Percentiles rank a stretch among this genome's conserved stretches.
Evolutionary conservation across 2,888 invertebrate genomes (phyloP).

Genomic region (Serrognathus titanus): DNA sequence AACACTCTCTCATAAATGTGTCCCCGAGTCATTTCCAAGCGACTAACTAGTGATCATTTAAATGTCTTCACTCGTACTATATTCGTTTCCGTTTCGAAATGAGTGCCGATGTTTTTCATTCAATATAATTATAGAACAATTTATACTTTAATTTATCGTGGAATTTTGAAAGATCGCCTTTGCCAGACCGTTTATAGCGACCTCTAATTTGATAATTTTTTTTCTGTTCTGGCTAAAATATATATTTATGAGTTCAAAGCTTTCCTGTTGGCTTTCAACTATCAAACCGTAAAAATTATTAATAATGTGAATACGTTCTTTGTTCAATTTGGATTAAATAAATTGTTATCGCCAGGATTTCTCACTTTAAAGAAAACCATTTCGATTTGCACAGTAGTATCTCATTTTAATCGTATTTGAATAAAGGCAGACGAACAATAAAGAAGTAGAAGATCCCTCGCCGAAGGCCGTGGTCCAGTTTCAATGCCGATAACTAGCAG

Average conservation of each 20-base stretch:
- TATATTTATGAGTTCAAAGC: no score
- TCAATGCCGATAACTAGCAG: slow-evolving; percentile 46
- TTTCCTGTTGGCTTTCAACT: no score
- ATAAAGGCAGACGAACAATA: slow-evolving; percentile 25
- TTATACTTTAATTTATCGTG: slow-evolving; percentile 7
- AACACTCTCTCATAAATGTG: slow-evolving; percentile 44
- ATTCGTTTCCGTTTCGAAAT: slow-evolving; percentile 39
- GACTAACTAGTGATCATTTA: slow-evolving; percentile 47
- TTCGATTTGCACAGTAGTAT: slow-evolving; percentile 6
- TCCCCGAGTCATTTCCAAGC: slow-evolving; percentile 42
- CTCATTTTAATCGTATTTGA: slow-evolving; percentile 36
- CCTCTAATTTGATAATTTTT: no score
- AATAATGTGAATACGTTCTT: no score
- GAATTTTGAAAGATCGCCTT: no score
- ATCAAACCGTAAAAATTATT: no score
- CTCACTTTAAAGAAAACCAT: no score
- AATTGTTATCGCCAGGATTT: no score
- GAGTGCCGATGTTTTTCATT: slow-evolving; percentile 3
- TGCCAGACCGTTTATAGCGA: no score
- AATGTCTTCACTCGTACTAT: slow-evolving; percentile 41
- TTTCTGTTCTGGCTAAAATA: no score
- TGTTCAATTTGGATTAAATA: no score
- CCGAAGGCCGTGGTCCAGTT: slow-evolving; percentile 20
- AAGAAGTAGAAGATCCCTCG: slow-evolving; percentile 15
- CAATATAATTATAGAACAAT: slow-evolving; percentile 14